Evolutionary conservation across 2,113 vertebrate species (phyloP), one percentile per base, ranked within the genome.

Genomic region (Microtus richardsoni): DNA sequence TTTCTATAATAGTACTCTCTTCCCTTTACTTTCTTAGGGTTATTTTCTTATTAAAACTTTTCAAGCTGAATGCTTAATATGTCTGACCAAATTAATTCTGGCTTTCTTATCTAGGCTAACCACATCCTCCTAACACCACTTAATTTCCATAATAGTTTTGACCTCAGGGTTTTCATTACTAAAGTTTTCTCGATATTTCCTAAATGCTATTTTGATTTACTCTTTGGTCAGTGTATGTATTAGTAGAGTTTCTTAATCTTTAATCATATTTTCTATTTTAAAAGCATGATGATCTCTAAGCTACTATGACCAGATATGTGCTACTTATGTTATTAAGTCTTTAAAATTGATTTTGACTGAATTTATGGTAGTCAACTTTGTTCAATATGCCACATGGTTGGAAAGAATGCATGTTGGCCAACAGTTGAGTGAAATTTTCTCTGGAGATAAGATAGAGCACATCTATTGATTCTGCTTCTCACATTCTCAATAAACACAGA

Each of bases 341-440:
- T 95, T 95, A 79, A 92, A 70, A 90, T 73, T 52, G 33, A 19
- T 54, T 91, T 13, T 85, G 39, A 41, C 41, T 95, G 71, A 86
- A 4, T 78, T 93, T 64, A 75, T 49, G 19, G 36, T 74, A n/a
- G 12, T 60, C 44, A 52, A 2, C 85, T 96, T 93, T 73, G 9
- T 89, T 68, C 87, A 90, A 86, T 60, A 49, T 93, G 87, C 73
- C 44, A 91, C 12, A 36, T 68, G 26, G 21, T 86, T 93, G 10
- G 70, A 93, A 96, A n/a, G 39, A 90, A 89, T 64, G 5, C 47
- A 77, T 68, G 1, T 39, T 75, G 41, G 74, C 36, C 44, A 87
- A 17, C 64, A 78, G 33, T 54, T 93, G 41, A 30, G 68, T 70
- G 2, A 5, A 70, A 16, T 88, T 36, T 75, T 83, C 52, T 77